These are phyloP conservation scores for Gymnodraco acuticeps DNA, from an alignment of 2,797 vertebrate species.

Conservation along the genomic window DNA sequence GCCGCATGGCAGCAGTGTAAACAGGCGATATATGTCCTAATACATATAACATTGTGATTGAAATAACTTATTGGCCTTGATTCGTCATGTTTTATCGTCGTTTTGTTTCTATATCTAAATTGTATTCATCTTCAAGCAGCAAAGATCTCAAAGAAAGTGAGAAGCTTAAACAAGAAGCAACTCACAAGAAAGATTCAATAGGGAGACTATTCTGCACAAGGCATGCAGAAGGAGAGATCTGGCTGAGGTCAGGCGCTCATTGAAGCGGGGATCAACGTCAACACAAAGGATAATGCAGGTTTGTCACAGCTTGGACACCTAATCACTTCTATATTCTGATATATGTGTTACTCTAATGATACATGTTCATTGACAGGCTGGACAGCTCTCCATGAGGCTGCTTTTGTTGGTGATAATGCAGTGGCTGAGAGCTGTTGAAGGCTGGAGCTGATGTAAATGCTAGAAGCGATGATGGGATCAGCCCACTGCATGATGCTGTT, in stretches of 20 bases:
- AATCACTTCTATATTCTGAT: background rate
- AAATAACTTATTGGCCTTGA: background rate
- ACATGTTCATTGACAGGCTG: conserved; percentile 83
- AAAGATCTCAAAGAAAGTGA: conserved; percentile 14
- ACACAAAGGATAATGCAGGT: conserved; percentile 89
- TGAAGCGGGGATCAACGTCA: conserved; percentile 84
- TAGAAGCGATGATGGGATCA: conserved; percentile 78
- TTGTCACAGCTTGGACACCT: conserved; percentile 35
- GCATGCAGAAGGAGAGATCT: conserved; percentile 85
- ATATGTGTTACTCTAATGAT: background rate
- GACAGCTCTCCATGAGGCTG: conserved; percentile 90
- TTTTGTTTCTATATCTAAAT: conserved; percentile 8
- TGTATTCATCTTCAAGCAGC: conserved; percentile 14
- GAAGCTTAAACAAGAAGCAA: background rate
- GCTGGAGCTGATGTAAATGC: conserved; percentile 86
- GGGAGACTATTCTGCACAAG: conserved; percentile 87
- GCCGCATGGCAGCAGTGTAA: no score
- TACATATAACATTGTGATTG: background rate
- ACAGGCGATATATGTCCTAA: background rate
- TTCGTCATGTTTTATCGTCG: conserved; percentile 3
- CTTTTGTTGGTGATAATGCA: conserved; percentile 71
- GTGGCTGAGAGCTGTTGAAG: conserved; percentile 86
- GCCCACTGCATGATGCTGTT: conserved; percentile 89
- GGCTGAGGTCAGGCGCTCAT: conserved; percentile 81
- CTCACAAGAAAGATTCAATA: conserved; percentile 72